phyloP scores from a whole-genome alignment of 2,888 invertebrate species.

The Orthosia gracilis region DNA sequence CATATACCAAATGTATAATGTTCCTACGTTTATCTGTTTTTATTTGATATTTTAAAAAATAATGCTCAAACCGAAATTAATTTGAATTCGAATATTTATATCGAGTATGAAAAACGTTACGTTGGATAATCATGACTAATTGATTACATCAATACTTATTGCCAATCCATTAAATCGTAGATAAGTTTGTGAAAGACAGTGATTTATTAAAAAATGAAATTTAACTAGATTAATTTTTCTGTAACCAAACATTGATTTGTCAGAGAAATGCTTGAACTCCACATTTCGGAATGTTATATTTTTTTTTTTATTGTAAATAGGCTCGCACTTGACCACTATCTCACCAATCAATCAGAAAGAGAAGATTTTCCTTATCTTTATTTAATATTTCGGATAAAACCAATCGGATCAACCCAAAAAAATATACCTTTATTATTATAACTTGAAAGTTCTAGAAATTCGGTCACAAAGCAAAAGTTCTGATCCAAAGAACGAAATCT shows the following conservation, averaged over 20 bases:
- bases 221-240: not conserved
- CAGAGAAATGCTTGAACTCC: not conserved
- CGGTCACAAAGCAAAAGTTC: slow-evolving; percentile 49
- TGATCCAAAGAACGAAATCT: slow-evolving; percentile 54
- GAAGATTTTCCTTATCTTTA: not conserved
- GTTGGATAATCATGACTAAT: slow-evolving; percentile 33
- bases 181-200: not conserved
- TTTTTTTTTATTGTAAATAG: too few relatives aligned
- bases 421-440: slow-evolving; percentile 15
- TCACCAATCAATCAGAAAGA: slow-evolving; percentile 4
- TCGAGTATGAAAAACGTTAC: slow-evolving; percentile 17
- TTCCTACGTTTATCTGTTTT: not conserved
- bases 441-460: slow-evolving; percentile 32
- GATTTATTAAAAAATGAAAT: not conserved
- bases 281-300: not conserved
- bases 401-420: slow-evolving; percentile 23
- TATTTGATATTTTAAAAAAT: slow-evolving; percentile 10
- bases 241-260: not conserved
- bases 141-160: slow-evolving; percentile 32
- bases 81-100: slow-evolving; percentile 29
- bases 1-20: not conserved
- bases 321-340: too few relatives aligned
- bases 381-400: not conserved
- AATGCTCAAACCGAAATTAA: slow-evolving; percentile 6
- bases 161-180: not conserved